Evolutionary conservation across 2,113 vertebrate species (phyloP).

Genomic region (Arothron firmamentum): DNA sequence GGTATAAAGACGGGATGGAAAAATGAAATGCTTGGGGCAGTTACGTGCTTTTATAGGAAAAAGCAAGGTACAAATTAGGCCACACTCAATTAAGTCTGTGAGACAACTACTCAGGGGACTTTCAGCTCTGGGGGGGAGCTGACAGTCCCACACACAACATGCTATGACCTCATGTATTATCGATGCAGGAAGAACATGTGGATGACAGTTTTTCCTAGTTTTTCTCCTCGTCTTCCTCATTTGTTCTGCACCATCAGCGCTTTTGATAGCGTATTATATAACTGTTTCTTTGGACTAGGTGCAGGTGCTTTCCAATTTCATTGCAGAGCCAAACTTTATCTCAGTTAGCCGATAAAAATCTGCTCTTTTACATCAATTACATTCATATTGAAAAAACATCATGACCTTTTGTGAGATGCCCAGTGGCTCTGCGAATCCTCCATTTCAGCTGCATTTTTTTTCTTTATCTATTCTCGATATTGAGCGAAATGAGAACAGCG

Average conservation of each 20-base stretch:
- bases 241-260: neutral
- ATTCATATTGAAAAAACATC: neutral
- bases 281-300: no score
- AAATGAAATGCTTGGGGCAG: conserved; percentile 63
- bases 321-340: conserved; percentile 1
- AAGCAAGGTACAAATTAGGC: conserved; percentile 71
- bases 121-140: conserved; percentile 63
- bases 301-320: neutral
- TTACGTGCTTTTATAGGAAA: conserved; percentile 66
- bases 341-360: conserved; percentile 1
- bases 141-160: conserved; percentile 53
- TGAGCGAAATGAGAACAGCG: conserved; percentile 41
- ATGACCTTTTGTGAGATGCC: conserved; percentile 9
- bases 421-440: neutral
- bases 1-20: conserved; percentile 59
- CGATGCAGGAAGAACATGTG: conserved; percentile 13
- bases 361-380: no score
- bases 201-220: neutral
- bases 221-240: conserved; percentile 1
- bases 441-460: neutral
- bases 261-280: neutral
- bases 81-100: conserved; percentile 71
- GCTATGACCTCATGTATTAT: conserved; percentile 52
- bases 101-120: conserved; percentile 64
- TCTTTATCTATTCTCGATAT: conserved; percentile 11